Percentiles rank a stretch among this genome's conserved stretches.
phyloP scores from a whole-genome alignment of 2,888 invertebrate species.

The Hipparchia sbordonii region DNA sequence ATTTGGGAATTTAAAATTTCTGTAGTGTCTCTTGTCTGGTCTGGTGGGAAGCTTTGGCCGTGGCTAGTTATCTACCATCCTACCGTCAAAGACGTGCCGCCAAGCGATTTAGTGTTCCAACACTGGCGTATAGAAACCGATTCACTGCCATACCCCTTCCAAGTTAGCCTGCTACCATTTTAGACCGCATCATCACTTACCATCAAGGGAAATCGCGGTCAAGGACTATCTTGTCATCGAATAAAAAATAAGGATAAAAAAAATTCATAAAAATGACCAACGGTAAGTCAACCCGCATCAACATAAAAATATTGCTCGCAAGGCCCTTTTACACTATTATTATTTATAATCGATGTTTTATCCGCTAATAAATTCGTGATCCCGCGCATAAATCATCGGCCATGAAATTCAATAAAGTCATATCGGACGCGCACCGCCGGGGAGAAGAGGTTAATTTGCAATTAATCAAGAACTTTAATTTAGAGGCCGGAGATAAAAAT shows the following conservation, averaged over 20 bases:
- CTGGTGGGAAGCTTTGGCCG: too few species aligned
- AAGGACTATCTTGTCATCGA: too few species aligned
- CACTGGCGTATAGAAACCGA: too few species aligned
- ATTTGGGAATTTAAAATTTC: too few species aligned
- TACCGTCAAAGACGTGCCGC: too few species aligned
- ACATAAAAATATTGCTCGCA: slow-evolving; percentile 5
- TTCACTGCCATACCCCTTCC: too few species aligned
- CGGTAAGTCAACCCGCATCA: slow-evolving; percentile 9
- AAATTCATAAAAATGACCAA: slow-evolving; percentile 1
- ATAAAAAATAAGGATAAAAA: neutral
- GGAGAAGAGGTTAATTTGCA: slow-evolving; percentile 78
- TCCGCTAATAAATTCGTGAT: slow-evolving; percentile 71
- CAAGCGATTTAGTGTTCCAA: too few species aligned
- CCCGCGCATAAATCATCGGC: slow-evolving; percentile 71
- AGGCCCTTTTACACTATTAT: slow-evolving; percentile 25
- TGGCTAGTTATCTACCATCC: too few species aligned
- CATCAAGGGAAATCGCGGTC: too few species aligned
- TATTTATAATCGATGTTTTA: slow-evolving; percentile 38
- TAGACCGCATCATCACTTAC: too few species aligned
- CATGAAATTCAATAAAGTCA: slow-evolving; percentile 82
- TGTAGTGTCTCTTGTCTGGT: too few species aligned
- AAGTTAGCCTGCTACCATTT: too few species aligned
- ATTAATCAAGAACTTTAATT: slow-evolving; percentile 78
- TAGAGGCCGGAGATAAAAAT: slow-evolving; percentile 70
- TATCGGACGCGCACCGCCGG: slow-evolving; percentile 71